A percentile compares a stretch with the other conserved stretches of the same genome.
phyloP scores from a whole-genome alignment of 2,797 vertebrate species.

The Crax fasciolata region DNA sequence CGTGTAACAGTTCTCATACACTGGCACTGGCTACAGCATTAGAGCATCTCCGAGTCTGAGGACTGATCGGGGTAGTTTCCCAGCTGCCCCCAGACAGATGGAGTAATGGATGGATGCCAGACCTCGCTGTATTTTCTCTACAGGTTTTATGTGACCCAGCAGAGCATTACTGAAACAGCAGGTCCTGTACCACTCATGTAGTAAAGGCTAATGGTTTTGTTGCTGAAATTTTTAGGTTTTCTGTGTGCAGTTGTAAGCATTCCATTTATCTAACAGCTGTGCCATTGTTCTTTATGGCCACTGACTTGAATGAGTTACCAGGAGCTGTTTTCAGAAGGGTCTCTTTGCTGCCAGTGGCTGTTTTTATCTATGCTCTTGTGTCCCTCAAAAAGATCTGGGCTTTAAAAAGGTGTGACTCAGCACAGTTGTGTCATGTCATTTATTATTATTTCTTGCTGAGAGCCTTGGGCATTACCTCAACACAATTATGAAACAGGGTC shows the following conservation, averaged over 20 bases:
- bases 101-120: constrained; percentile 54
- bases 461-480: constrained; percentile 48
- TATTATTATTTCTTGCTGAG: constrained; percentile 47
- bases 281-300: constrained; percentile 59
- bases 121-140: background rate
- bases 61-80: background rate
- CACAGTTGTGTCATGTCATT: constrained; percentile 21
- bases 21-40: background rate
- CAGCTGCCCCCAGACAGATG: constrained; percentile 59
- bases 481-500: background rate
- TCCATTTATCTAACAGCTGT: constrained; percentile 67
- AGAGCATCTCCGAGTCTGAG: background rate
- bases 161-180: constrained; percentile 58
- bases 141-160: constrained; percentile 58
- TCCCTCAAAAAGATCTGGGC: constrained; percentile 29
- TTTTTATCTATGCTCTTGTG: constrained; percentile 34
- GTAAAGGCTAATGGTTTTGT: constrained; percentile 59
- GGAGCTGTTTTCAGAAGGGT: constrained; percentile 44
- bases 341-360: background rate
- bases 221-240: constrained; percentile 64
- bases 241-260: constrained; percentile 51
- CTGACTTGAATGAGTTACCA: constrained; percentile 64
- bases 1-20: background rate
- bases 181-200: constrained; percentile 42
- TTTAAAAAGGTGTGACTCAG: constrained; percentile 68